A percentile compares a stretch with the other conserved stretches of the same genome.
Evolutionary conservation across 2,888 invertebrate genomes (phyloP).

Genomic region (Anoplius nigerrimus): DNA sequence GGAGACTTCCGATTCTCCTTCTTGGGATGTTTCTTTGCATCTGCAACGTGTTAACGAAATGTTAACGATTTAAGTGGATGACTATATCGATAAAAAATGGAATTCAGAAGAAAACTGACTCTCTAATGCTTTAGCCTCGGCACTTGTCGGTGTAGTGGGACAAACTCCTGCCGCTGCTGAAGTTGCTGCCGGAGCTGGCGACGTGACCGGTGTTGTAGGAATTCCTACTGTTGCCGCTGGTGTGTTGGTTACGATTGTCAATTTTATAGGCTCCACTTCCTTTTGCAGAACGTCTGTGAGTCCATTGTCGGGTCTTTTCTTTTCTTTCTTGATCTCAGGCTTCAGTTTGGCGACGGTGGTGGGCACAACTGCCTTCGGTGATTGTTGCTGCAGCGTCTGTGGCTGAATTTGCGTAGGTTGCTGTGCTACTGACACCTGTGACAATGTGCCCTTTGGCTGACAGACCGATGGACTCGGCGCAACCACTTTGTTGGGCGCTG

Average conservation of each 20-base stretch:
- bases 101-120: conserved; percentile 33
- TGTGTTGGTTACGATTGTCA: neutral
- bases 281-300: conserved; percentile 44
- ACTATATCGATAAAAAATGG: neutral
- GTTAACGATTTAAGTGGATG: neutral
- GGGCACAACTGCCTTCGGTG: conserved; percentile 20
- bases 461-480: conserved; percentile 14
- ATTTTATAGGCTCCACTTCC: conserved; percentile 51
- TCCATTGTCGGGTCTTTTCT: conserved; percentile 58
- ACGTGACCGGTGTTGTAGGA: too few relatives aligned
- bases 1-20: conserved; percentile 78
- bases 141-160: too few relatives aligned
- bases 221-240: too few relatives aligned
- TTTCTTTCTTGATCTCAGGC: conserved; percentile 66
- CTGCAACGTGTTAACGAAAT: conserved; percentile 44
- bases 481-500: conserved; percentile 38
- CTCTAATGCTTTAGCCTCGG: conserved; percentile 50
- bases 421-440: conserved; percentile 38
- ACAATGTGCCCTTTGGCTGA: conserved; percentile 35
- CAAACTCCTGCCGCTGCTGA: too few relatives aligned
- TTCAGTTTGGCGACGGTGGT: conserved; percentile 64
- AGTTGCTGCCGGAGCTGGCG: too few relatives aligned
- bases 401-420: conserved; percentile 24
- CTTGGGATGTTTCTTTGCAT: conserved; percentile 65
- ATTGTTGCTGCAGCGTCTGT: conserved; percentile 37